Conservation (phyloP, 92 coral and sea anemone genomes). For the Heliopora coerulea region DNA sequence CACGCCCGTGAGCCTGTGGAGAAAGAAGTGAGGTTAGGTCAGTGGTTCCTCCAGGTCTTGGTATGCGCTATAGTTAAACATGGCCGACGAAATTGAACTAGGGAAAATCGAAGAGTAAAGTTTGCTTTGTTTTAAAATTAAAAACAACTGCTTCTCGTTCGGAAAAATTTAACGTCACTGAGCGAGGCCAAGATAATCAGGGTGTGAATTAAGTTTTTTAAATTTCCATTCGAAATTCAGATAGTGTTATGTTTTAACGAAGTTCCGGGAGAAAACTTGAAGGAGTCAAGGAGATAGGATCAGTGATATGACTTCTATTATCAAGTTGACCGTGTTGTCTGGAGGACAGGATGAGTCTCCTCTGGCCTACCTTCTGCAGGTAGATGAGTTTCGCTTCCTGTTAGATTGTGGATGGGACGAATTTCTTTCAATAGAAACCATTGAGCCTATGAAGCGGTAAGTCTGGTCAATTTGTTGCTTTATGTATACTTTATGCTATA, state of each 20-base stretch:
- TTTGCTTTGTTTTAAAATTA: too few species aligned
- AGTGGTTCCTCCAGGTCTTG: background rate
- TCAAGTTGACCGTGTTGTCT: conserved; percentile 84
- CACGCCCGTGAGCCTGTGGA: background rate
- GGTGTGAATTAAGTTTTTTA: background rate
- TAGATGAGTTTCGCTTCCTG: conserved; percentile 91
- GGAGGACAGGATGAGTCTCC: conserved; percentile 97
- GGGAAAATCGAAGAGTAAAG: background rate
- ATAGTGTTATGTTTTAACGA: background rate
- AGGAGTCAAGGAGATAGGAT: too few species aligned
- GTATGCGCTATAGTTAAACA: conserved; percentile 2
- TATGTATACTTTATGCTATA: too few species aligned
- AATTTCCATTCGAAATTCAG: too few species aligned
- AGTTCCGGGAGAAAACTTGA: too few species aligned
- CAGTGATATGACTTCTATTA: conserved; percentile 93
- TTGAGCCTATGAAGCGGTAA: conserved; percentile 88
- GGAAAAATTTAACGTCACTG: too few species aligned
- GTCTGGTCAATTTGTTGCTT: background rate
- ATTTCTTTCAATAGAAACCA: conserved; percentile 65
- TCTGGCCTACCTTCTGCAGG: conserved; percentile 90
- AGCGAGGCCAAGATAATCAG: too few species aligned
- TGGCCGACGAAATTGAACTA: background rate
- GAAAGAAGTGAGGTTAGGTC: too few species aligned
- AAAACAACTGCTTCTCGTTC: too few species aligned
- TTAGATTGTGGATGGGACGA: conserved; percentile 99